Evolutionary conservation across 2,888 invertebrate genomes (phyloP).

Genomic region (Mactromeris polynyma): DNA sequence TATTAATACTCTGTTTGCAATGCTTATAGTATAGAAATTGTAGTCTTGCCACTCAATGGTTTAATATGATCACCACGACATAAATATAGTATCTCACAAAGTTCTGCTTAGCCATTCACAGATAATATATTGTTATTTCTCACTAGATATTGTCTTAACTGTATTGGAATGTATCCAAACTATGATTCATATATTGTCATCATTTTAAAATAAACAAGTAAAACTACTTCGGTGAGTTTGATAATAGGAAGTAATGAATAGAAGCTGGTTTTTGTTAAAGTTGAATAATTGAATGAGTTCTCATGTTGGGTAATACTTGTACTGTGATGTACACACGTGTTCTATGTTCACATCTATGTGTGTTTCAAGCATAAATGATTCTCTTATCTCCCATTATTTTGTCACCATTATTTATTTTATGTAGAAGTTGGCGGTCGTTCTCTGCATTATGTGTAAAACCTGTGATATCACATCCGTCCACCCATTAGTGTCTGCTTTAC

Average conservation of each 20-base stretch:
- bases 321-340: neutral
- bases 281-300: too few species aligned
- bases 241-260: too few species aligned
- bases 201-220: too few species aligned
- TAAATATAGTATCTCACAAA: too few species aligned
- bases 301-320: too few species aligned
- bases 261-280: too few species aligned
- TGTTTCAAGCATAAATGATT: neutral
- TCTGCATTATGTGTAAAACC: neutral
- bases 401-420: neutral
- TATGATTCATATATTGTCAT: too few species aligned
- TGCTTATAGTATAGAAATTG: neutral
- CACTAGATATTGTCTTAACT: too few species aligned
- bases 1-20: neutral
- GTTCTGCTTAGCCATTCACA: too few species aligned
- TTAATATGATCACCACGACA: neutral
- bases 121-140: too few species aligned
- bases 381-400: neutral
- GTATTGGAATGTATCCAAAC: too few species aligned
- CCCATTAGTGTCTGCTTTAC: neutral
- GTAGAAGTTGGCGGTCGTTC: neutral
- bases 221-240: too few species aligned
- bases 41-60: neutral
- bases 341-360: neutral
- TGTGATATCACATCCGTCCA: slow-evolving; percentile 7